A percentile compares a stretch with the other conserved stretches of the same genome.
Evolutionary conservation across 2,888 invertebrate genomes (phyloP).

Genomic region (Pecten maximus): DNA sequence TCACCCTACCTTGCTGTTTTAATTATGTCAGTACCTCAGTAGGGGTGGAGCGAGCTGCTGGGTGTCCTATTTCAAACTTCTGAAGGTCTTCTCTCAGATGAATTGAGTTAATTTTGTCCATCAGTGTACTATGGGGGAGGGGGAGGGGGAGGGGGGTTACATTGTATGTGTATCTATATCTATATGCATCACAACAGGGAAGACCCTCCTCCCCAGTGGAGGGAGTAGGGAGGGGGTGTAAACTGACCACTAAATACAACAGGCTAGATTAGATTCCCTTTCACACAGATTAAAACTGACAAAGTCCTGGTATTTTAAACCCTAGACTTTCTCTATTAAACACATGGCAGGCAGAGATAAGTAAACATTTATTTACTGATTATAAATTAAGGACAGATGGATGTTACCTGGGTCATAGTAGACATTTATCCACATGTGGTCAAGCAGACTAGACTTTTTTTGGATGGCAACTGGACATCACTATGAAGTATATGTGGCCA

Average conservation of each 20-base stretch:
- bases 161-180: neutral
- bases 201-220: neutral
- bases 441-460: neutral
- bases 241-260: neutral
- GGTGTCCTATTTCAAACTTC: slow-evolving; percentile 35
- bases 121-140: slow-evolving; percentile 19
- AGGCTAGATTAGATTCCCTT: neutral
- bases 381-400: neutral
- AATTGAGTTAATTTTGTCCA: slow-evolving; percentile 35
- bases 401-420: neutral
- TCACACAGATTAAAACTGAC: neutral
- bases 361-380: neutral
- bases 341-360: neutral
- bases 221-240: neutral
- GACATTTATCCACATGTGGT: neutral
- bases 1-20: slow-evolving; percentile 37
- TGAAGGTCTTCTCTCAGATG: slow-evolving; percentile 37
- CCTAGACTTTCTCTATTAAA: neutral
- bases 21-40: slow-evolving; percentile 35
- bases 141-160: neutral
- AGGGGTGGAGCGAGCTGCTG: neutral
- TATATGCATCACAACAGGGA: neutral
- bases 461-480: neutral
- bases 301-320: neutral
- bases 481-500: neutral